Percentiles rank a stretch among this genome's conserved stretches.
These are phyloP conservation scores for Globodera rostochiensis DNA, from an alignment of 1,140 invertebrate species.

Conservation along the genomic window DNA sequence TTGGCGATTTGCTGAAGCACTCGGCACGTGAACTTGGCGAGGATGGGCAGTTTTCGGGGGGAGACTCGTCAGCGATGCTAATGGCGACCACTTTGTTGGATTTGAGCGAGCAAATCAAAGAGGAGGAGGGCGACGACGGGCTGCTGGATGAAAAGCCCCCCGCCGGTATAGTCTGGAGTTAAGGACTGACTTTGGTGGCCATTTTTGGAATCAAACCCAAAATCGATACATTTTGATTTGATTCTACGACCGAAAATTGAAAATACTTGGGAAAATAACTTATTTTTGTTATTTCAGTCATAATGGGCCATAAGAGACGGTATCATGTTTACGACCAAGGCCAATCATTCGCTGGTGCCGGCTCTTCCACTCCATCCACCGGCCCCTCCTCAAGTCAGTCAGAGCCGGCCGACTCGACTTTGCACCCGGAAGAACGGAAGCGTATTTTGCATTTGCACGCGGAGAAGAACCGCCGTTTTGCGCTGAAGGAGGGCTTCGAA, in stretches of 20 bases:
- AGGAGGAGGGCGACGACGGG: constrained; percentile 29
- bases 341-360: background rate
- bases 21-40: background rate
- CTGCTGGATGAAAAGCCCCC: background rate
- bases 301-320: background rate
- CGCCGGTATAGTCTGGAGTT: background rate
- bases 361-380: background rate
- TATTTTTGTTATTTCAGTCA: background rate
- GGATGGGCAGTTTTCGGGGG: background rate
- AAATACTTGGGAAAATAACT: no score
- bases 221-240: no score
- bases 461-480: constrained; percentile 85
- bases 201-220: background rate
- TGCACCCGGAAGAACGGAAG: constrained; percentile 65
- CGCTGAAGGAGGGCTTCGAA: constrained; percentile 53
- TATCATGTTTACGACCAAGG: background rate
- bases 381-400: constrained; percentile 28
- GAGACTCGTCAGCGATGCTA: background rate
- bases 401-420: constrained; percentile 60
- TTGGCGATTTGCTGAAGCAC: background rate
- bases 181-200: background rate
- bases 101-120: constrained; percentile 1
- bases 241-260: no score
- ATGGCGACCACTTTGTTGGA: background rate
- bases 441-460: constrained; percentile 84